Evolutionary conservation across 1,140 invertebrate species (phyloP).

Genomic region (Caenorhabditis briggsae): DNA sequence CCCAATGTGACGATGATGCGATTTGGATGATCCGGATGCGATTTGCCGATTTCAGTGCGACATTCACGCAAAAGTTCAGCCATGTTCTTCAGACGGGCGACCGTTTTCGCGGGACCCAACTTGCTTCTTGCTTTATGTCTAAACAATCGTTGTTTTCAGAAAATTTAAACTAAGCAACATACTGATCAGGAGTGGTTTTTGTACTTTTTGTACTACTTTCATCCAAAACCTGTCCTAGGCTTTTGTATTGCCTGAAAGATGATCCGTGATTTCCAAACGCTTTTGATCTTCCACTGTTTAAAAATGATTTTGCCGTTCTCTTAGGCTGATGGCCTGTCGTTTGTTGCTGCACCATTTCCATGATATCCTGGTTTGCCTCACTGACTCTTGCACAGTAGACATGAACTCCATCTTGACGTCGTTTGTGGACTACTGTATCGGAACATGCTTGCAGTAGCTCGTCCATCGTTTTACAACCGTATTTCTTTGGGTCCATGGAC

Average conservation of each 20-base stretch:
- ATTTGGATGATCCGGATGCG: background rate
- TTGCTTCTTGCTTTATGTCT: slow-evolving; percentile 13
- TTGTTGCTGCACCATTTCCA: slow-evolving; percentile 29
- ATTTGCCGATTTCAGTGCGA: background rate
- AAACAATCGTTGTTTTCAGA: background rate
- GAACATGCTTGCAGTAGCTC: slow-evolving; percentile 20
- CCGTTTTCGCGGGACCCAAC: slow-evolving; percentile 7
- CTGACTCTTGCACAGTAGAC: background rate
- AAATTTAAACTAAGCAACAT: background rate
- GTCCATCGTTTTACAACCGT: background rate
- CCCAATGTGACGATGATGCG: slow-evolving; percentile 22
- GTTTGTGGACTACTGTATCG: background rate
- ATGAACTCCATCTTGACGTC: slow-evolving; percentile 20
- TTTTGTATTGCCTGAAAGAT: background rate
- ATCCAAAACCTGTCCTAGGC: background rate
- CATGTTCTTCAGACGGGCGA: background rate
- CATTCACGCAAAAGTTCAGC: background rate
- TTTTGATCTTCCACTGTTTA: background rate
- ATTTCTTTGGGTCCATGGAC: background rate
- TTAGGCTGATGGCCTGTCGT: background rate
- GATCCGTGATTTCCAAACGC: background rate
- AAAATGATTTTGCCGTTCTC: background rate
- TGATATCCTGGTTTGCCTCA: slow-evolving; percentile 18
- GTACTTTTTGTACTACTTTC: background rate
- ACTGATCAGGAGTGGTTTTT: background rate